Base-by-base conservation (phyloP, 37 sponge, comb jelly and placozoan genomes). In the Lycopodina hypogea region DNA sequence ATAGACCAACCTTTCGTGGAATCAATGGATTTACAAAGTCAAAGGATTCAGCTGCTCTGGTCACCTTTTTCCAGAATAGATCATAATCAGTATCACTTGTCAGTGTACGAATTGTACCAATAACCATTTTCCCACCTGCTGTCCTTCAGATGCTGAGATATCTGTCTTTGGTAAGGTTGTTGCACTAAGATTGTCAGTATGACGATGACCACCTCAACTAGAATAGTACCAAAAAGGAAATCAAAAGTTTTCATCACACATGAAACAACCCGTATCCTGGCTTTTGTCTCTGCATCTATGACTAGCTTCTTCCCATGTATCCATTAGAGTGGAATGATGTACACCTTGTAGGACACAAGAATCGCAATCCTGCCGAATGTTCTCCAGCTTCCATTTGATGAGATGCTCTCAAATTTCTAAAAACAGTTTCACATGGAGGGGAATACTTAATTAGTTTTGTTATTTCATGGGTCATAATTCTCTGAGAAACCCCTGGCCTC, bases 401-500 rank as follows among this genome's bases (percentile, higher is more conserved):
- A 36, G 56, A 33, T 22, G 51, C 69, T 69, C 86, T 86, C 66
- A 90, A 33, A 36, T 70, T 45, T 24, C 56, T 32, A 38, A 90
- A 86, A 38, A 74, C 35, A 3, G 56, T 74, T 55, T 86, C 83
- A 21, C 87, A 72, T 38, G 67, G 77, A 39, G 91, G 83, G 38
- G 87, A 90, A 53, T 61, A 81, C 76, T 86, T 90, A 15, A 90
- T 72, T 36, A 90, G 48, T 74, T 81, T 85, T 23, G 86, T 82
- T 4, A 90, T 77, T 69, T 90, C 86, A 64, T 56, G 52, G 23
- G 74, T 72, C 48, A 45, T n/a, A 50, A 75, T 39, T 56, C 14
- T 34, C 42, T 79, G 79, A 11, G 87, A 81, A 26, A 86, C 69
- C 1, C 87, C 77, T 63, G 23, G 45, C 74, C 51, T 30, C 8